phyloP scores from a whole-genome alignment of 2,113 vertebrate species.

The Excalfactoria chinensis region DNA sequence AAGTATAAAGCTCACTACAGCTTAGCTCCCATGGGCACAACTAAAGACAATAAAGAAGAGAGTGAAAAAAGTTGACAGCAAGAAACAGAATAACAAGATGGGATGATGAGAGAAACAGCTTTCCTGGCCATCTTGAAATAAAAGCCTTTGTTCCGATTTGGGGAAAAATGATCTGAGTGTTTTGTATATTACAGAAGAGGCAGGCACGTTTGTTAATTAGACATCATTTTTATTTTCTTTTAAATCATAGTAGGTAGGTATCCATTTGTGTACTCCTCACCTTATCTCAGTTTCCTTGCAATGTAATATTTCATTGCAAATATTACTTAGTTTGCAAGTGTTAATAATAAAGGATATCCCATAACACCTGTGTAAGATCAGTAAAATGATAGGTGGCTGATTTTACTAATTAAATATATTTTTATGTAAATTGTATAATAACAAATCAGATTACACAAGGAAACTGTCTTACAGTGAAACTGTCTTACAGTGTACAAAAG shows the following conservation, averaged over 20 bases:
- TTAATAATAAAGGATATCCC: not conserved
- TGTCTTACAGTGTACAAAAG: not conserved
- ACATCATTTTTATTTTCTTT: not conserved
- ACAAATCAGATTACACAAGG: not conserved
- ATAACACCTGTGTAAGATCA: not conserved
- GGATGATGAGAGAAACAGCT: not conserved
- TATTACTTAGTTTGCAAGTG: not conserved
- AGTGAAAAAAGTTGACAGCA: conserved; percentile 6
- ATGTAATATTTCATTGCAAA: not conserved
- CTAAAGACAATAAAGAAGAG: conserved; percentile 40
- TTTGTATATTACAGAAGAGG: not conserved
- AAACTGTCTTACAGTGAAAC: not conserved
- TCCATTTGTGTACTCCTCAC: not conserved
- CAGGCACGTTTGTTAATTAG: not conserved
- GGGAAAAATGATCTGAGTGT: not conserved
- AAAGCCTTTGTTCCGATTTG: not conserved
- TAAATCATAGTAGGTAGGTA: not conserved
- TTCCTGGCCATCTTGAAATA: not conserved
- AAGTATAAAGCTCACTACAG: conserved; percentile 28
- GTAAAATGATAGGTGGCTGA: not conserved
- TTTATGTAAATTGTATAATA: not conserved
- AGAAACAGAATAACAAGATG: not conserved
- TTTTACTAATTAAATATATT: not conserved
- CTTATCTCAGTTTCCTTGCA: not conserved
- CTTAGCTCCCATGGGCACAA: conserved; percentile 8